Conservation (phyloP, 2,888 invertebrate genomes). For the Hyposoter dolosus region DNA sequence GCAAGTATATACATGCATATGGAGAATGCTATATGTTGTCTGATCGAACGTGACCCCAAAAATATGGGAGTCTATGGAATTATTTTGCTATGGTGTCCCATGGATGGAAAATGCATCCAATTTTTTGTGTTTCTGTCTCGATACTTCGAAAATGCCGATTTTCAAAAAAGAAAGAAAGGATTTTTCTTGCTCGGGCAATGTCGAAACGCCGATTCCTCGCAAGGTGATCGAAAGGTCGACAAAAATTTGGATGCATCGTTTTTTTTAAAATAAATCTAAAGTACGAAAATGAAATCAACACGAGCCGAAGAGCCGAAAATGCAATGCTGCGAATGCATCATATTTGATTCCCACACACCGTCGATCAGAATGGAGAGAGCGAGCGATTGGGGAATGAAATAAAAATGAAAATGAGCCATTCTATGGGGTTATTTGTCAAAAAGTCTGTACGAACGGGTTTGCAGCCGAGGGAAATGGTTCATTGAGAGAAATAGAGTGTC, state of each 20-base stretch:
- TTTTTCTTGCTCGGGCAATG: not conserved
- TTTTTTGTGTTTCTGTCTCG: no score
- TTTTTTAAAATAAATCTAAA: not conserved
- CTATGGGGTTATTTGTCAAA: constrained; percentile 52
- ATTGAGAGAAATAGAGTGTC: constrained; percentile 58
- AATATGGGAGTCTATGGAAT: no score
- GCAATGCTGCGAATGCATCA: constrained; percentile 7
- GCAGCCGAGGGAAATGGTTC: constrained; percentile 36
- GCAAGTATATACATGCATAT: not conserved
- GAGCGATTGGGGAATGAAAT: not conserved
- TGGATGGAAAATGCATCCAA: no score
- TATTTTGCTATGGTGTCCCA: no score
- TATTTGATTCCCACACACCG: constrained; percentile 11
- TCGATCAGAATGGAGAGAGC: constrained; percentile 19
- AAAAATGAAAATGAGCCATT: constrained; percentile 57
- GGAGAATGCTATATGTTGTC: not conserved
- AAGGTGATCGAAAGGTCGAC: not conserved
- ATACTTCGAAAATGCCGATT: no score
- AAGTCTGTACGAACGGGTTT: constrained; percentile 31
- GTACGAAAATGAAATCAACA: not conserved
- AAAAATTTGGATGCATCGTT: not conserved
- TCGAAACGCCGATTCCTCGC: not conserved
- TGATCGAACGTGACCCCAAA: no score
- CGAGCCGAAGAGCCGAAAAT: not conserved
- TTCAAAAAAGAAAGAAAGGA: not conserved